phyloP scores from a whole-genome alignment of 2,888 invertebrate species.

The Tetrapedia diversipes region DNA sequence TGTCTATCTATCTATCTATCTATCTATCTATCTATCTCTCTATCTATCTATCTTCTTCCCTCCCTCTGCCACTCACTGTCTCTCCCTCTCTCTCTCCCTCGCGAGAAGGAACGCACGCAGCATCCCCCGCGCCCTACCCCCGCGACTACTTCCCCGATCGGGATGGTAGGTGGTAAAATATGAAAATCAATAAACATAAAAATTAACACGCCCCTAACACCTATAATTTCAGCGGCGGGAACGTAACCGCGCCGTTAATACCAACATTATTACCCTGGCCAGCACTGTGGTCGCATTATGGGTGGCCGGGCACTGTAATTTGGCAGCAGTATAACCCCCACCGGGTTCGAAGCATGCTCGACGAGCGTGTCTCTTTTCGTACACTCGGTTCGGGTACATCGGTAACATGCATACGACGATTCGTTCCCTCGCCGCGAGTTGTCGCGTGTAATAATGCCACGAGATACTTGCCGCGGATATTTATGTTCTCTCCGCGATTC shows the following conservation, averaged over 20 bases:
- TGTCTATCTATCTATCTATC: no score
- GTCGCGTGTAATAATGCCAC: constrained; percentile 65
- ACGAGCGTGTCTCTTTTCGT: constrained; percentile 59
- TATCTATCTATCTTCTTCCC: no score
- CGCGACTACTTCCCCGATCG: no score
- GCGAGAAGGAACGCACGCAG: background rate
- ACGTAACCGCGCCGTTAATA: constrained; percentile 78
- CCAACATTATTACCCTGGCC: constrained; percentile 79
- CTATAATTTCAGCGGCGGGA: constrained; percentile 75
- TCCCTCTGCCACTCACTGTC: no score
- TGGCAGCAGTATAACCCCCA: constrained; percentile 80
- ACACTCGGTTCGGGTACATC: constrained; percentile 50
- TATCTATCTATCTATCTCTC: no score
- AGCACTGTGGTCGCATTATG: constrained; percentile 74
- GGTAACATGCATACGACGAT: constrained; percentile 51
- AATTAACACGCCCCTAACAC: constrained; percentile 79
- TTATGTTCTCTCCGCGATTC: constrained; percentile 77
- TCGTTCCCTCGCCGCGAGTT: constrained; percentile 46
- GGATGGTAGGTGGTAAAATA: constrained; percentile 78
- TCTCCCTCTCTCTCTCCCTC: no score
- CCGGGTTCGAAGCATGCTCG: constrained; percentile 48
- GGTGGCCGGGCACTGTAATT: constrained; percentile 80
- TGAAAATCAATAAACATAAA: constrained; percentile 82
- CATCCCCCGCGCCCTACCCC: constrained; percentile 22
- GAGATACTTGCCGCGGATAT: constrained; percentile 75